These are phyloP conservation scores for Tanypteryx hageni DNA, from an alignment of 2,888 invertebrate genomes.

Conservation along the genomic window DNA sequence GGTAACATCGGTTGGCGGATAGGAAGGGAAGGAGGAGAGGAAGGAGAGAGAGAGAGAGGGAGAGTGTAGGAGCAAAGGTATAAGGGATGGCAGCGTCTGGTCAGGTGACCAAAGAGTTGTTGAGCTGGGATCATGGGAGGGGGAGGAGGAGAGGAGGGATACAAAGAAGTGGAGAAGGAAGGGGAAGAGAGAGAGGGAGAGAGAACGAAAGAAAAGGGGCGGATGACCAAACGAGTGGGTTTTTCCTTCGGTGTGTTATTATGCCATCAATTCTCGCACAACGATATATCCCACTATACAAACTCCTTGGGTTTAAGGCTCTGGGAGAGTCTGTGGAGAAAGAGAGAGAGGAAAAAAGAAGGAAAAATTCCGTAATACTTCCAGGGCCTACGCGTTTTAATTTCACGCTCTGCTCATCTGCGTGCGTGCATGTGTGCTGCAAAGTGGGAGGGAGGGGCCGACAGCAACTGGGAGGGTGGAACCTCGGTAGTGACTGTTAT, in stretches of 20 bases:
- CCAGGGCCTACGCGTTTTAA: conserved; percentile 33
- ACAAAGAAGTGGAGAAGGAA: neutral
- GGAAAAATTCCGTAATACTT: neutral
- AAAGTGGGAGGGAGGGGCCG: neutral
- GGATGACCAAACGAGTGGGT: neutral
- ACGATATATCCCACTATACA: conserved; percentile 15
- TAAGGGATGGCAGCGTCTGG: neutral
- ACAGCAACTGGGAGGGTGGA: neutral
- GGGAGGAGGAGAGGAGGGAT: neutral
- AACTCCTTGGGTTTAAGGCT: neutral
- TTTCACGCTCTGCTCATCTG: conserved; percentile 33
- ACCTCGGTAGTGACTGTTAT: conserved; percentile 9
- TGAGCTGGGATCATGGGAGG: neutral
- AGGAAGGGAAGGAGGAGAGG: neutral
- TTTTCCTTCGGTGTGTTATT: conserved; percentile 47
- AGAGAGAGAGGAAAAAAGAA: neutral
- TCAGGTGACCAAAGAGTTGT: neutral
- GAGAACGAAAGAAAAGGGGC: neutral
- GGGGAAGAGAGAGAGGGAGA: neutral
- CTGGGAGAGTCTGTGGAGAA: too few relatives aligned
- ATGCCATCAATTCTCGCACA: conserved; percentile 34
- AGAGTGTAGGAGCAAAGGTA: neutral
- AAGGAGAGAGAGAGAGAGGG: neutral
- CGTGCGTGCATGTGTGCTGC: neutral
- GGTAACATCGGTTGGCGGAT: neutral